phyloP scores from a whole-genome alignment of 2,113 vertebrate genomes.

The Carlito syrichta region DNA sequence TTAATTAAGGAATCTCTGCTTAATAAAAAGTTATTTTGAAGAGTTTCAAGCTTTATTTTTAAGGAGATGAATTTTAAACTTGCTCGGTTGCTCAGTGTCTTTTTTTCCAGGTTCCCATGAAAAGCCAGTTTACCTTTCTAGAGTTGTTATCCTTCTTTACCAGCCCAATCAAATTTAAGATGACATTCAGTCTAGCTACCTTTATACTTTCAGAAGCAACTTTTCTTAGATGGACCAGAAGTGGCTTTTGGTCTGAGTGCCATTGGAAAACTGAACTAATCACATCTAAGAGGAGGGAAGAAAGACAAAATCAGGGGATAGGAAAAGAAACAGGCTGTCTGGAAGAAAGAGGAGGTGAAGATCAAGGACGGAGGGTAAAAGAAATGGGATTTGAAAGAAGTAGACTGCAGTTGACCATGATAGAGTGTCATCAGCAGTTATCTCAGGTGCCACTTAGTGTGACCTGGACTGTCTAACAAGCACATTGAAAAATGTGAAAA shows the following conservation, averaged over 20 bases:
- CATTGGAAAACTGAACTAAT: background rate
- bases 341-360: background rate
- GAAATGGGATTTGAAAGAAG: background rate
- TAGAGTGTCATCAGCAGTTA: rapidly evolving
- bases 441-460: rapidly evolving
- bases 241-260: background rate
- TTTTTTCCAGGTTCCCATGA: background rate
- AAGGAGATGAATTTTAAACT: background rate
- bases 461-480: background rate
- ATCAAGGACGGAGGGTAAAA: background rate
- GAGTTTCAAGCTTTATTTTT: background rate
- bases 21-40: constrained; percentile 10
- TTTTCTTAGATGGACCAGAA: background rate
- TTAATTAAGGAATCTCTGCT: background rate
- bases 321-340: background rate
- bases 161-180: background rate
- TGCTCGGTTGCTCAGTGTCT: background rate
- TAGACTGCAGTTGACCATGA: background rate
- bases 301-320: background rate
- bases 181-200: background rate
- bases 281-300: background rate
- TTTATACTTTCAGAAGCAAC: background rate
- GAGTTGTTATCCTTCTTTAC: background rate
- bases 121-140: background rate
- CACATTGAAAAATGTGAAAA: background rate